phyloP scores from a whole-genome alignment of 2,888 invertebrate genomes.

The Zelleria hepariella region DNA sequence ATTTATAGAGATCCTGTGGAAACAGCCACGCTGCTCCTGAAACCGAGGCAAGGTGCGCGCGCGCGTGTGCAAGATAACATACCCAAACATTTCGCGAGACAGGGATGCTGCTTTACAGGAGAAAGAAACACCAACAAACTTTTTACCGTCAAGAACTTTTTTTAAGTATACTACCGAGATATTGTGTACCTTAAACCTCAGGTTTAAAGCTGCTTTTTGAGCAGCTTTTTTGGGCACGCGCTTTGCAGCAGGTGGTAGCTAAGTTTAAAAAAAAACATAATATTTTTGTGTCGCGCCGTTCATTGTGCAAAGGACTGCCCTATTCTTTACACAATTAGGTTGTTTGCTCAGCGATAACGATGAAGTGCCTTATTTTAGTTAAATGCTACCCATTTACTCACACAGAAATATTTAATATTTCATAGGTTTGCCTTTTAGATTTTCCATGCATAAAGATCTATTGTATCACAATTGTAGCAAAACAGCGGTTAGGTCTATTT shows the following conservation, averaged over 20 bases:
- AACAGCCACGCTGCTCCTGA: conserved; percentile 36
- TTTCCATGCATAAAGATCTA: no score
- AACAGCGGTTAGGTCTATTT: not conserved
- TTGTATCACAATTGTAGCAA: no score
- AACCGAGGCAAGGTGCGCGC: conserved; percentile 49
- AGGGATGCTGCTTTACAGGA: conserved; percentile 44
- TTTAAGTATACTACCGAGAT: conserved; percentile 12
- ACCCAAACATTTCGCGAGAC: conserved; percentile 61
- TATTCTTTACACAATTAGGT: conserved; percentile 27
- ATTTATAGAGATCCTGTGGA: conserved; percentile 49
- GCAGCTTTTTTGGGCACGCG: conserved; percentile 42
- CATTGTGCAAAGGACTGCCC: conserved; percentile 44
- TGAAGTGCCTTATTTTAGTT: not conserved
- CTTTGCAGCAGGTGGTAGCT: conserved; percentile 63
- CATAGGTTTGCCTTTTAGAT: no score
- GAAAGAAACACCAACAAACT: conserved; percentile 41
- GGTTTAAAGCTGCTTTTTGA: not conserved
- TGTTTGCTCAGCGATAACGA: conserved; percentile 13
- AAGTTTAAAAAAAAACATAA: conserved; percentile 55
- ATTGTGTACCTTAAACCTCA: not conserved
- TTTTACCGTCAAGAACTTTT: conserved; percentile 54
- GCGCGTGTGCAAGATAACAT: conserved; percentile 65
- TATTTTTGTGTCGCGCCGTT: conserved; percentile 38
- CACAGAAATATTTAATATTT: no score
- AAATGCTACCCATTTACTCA: not conserved